These are phyloP conservation scores for Etheostoma nigrum DNA, from an alignment of 2,797 vertebrate genomes.

Conservation along the genomic window DNA sequence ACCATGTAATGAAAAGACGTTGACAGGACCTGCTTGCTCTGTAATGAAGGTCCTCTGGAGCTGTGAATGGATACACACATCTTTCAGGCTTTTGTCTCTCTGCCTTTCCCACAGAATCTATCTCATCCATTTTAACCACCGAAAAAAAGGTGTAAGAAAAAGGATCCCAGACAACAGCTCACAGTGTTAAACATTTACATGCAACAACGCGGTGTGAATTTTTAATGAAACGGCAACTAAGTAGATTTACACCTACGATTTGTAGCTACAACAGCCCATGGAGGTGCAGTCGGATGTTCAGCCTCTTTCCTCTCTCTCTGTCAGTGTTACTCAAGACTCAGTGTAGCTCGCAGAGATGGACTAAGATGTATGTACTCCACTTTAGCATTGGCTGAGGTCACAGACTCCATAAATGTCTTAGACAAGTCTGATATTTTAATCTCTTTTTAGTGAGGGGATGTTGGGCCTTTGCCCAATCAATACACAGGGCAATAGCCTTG, in stretches of 20 bases:
- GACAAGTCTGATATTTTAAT: slow-evolving; percentile 88
- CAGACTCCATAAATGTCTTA: slow-evolving; percentile 87
- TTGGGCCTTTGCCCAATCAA: slow-evolving; percentile 85
- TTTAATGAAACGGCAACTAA: slow-evolving; percentile 71
- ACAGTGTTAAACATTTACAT: slow-evolving; percentile 74
- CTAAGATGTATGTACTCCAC: slow-evolving; percentile 85
- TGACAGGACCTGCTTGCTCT: slow-evolving; percentile 85
- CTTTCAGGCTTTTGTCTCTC: slow-evolving; percentile 78
- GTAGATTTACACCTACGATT: slow-evolving; percentile 69
- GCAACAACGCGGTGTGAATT: slow-evolving; percentile 68
- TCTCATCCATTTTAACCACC: slow-evolving; percentile 70
- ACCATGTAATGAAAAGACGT: slow-evolving; percentile 83
- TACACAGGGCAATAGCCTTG: slow-evolving; percentile 81
- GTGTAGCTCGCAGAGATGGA: slow-evolving; percentile 78
- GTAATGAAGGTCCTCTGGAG: slow-evolving; percentile 83
- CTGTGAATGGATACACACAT: slow-evolving; percentile 80
- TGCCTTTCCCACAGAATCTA: slow-evolving; percentile 77
- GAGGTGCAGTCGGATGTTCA: slow-evolving; percentile 59
- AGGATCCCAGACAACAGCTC: slow-evolving; percentile 61
- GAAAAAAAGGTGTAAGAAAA: slow-evolving; percentile 62
- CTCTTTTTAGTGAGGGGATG: slow-evolving; percentile 84
- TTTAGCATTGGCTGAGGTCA: slow-evolving; percentile 86
- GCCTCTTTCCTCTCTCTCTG: slow-evolving; percentile 61
- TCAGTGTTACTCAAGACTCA: slow-evolving; percentile 68
- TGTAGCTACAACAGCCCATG: slow-evolving; percentile 42